Evolutionary conservation across 35 echinoderm and acorn worm species (phyloP).

Genomic region (Acanthaster planci): DNA sequence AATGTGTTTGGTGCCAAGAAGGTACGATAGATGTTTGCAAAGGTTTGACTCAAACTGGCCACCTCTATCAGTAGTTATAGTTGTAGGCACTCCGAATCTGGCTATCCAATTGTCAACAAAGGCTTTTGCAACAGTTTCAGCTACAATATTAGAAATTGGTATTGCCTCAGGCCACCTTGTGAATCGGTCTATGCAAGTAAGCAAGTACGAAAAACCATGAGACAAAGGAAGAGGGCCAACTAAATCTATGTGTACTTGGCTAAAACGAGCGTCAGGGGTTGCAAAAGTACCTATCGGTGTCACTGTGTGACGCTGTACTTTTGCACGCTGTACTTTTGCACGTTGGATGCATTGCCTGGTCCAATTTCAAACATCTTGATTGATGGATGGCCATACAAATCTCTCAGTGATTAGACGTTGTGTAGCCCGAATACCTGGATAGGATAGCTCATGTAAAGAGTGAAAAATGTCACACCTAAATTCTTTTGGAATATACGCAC

Average conservation of each 20-base stretch:
- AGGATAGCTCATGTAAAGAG: no score
- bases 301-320: slow-evolving; percentile 56
- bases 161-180: slow-evolving; percentile 78
- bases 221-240: slow-evolving; percentile 60
- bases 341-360: slow-evolving; percentile 54
- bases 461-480: slow-evolving; percentile 14
- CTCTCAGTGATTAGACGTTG: slow-evolving; percentile 24
- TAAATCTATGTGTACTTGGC: slow-evolving; percentile 55
- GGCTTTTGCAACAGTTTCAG: slow-evolving; percentile 43
- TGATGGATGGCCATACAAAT: slow-evolving; percentile 67
- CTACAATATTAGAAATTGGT: slow-evolving; percentile 35
- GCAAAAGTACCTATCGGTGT: slow-evolving; percentile 63
- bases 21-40: background rate
- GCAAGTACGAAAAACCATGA: slow-evolving; percentile 60
- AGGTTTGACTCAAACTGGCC: slow-evolving; percentile 39
- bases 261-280: slow-evolving; percentile 59
- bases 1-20: slow-evolving; percentile 35
- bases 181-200: slow-evolving; percentile 61
- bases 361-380: slow-evolving; percentile 63
- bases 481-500: slow-evolving; percentile 26
- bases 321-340: slow-evolving; percentile 48
- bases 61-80: slow-evolving; percentile 37
- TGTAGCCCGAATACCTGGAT: slow-evolving; percentile 37
- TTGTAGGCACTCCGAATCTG: slow-evolving; percentile 22
- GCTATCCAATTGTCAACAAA: background rate